These are phyloP conservation scores for Eucidaris tribuloides DNA, from an alignment of 35 echinoderm and acorn worm genomes.

Conservation along the genomic window DNA sequence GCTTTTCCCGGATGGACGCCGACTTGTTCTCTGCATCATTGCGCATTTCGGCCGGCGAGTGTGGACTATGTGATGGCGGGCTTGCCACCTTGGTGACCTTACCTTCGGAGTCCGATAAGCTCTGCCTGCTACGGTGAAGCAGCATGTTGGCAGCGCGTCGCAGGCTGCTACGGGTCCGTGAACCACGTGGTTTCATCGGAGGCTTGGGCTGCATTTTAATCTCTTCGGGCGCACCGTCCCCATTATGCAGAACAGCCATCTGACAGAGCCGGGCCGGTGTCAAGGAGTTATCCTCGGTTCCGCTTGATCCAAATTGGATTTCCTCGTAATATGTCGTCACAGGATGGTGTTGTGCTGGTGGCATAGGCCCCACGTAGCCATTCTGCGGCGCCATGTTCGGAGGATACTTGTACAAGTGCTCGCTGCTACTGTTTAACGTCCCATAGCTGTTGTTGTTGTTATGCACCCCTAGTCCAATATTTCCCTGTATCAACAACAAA, in stretches of 20 bases:
- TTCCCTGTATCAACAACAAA: too few relatives aligned
- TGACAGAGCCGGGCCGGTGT: slow-evolving; percentile 15
- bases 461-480: not conserved
- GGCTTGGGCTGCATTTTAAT: slow-evolving; percentile 45
- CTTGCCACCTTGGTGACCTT: not conserved
- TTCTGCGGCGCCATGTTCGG: slow-evolving; percentile 8
- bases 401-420: not conserved
- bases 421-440: not conserved
- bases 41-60: not conserved
- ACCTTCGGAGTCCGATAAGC: slow-evolving; percentile 52
- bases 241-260: slow-evolving; percentile 4
- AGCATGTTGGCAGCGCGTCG: slow-evolving; percentile 72
- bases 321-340: slow-evolving; percentile 23
- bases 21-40: not conserved
- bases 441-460: slow-evolving; percentile 16
- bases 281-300: not conserved
- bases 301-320: slow-evolving; percentile 30
- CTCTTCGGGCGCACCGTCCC: not conserved
- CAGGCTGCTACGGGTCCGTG: slow-evolving; percentile 68
- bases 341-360: not conserved
- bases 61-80: not conserved
- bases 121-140: slow-evolving; percentile 71
- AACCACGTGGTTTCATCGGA: slow-evolving; percentile 60
- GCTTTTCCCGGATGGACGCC: slow-evolving; percentile 48
- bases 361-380: not conserved